Percentiles rank a stretch among this genome's conserved stretches.
Conservation (phyloP, 2,888 invertebrate genomes). For the Heliconius ethilla region DNA sequence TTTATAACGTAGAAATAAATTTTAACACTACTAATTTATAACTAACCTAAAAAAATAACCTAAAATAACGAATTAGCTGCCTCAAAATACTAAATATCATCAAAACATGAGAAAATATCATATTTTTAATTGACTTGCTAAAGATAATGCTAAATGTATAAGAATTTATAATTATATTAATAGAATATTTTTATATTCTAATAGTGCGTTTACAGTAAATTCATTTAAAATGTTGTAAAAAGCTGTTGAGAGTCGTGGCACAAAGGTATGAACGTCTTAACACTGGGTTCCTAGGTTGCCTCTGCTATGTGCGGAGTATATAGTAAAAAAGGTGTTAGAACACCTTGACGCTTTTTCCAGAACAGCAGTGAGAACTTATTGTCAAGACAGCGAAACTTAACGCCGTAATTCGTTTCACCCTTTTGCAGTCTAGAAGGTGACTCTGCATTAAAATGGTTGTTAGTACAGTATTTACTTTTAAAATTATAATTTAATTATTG, state of each 20-base stretch:
- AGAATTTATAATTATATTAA: background rate
- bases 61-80: slow-evolving; percentile 5
- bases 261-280: no score
- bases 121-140: background rate
- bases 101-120: background rate
- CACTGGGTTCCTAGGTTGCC: no score
- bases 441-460: no score
- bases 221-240: background rate
- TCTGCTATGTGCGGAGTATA: no score
- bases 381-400: background rate
- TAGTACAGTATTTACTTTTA: background rate
- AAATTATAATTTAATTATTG: background rate
- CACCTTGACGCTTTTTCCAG: no score
- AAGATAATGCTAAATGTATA: background rate
- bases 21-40: background rate
- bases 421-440: no score
- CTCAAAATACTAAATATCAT: background rate
- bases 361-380: no score
- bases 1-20: slow-evolving; percentile 5
- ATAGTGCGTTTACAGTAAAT: background rate
- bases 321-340: no score
- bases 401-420: background rate
- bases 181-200: background rate
- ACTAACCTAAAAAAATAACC: background rate
- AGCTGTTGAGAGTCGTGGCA: no score